These are phyloP conservation scores for Tragelaphus buxtoni DNA, from an alignment of 2,113 vertebrate species.

Conservation along the genomic window DNA sequence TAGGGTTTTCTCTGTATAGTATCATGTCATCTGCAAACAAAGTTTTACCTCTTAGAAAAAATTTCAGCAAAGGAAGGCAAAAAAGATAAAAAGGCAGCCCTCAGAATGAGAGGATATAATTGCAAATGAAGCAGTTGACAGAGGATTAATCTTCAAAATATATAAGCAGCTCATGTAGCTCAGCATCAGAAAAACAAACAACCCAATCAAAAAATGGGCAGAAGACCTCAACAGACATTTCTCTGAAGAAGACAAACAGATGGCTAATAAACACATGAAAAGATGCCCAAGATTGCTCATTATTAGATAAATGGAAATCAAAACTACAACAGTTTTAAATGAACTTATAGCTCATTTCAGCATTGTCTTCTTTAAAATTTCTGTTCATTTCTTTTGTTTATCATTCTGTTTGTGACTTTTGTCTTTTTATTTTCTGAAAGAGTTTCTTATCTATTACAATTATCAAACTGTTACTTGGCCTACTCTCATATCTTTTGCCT, in stretches of 20 bases:
- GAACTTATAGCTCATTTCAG: neutral
- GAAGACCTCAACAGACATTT: neutral
- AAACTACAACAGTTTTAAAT: neutral
- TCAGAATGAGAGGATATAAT: neutral
- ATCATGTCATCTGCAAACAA: neutral
- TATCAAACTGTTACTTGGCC: neutral
- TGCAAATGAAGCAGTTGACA: neutral
- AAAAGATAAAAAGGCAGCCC: neutral
- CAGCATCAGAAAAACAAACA: neutral
- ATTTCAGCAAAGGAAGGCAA: neutral
- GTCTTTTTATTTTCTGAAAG: neutral
- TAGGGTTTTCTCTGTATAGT: neutral
- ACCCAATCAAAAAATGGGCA: neutral
- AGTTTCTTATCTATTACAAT: neutral
- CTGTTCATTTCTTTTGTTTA: neutral
- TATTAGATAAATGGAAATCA: neutral
- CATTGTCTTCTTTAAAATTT: neutral
- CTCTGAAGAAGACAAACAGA: neutral
- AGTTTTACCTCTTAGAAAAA: neutral
- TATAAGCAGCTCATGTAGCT: neutral
- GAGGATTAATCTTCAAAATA: neutral
- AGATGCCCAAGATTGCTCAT: neutral
- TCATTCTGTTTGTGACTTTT: neutral
- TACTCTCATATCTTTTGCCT: neutral
- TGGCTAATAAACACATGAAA: neutral